Evolutionary conservation across 2,888 invertebrate genomes (phyloP), one percentile per base, ranked within the genome.

Genomic region (Hedychridium roseum): DNA sequence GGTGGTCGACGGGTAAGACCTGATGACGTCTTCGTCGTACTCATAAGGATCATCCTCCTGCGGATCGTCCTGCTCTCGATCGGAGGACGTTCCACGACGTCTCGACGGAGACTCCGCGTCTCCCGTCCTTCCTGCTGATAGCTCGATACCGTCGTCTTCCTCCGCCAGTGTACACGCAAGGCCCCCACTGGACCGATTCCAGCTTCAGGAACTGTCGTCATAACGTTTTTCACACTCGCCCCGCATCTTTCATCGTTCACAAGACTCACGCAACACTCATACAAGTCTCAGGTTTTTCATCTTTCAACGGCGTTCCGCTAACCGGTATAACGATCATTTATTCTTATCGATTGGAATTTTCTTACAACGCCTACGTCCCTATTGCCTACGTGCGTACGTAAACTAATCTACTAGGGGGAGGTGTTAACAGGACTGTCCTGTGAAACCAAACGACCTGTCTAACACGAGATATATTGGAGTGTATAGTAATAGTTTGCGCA

Each of bases 11-110:
- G 37, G 14, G 2, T 3, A 47, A 68, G 34, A 43, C 57, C 43
- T n/a, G n/a, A 74, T 72, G 47, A 80, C 75, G 49, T 80, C 80
- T 30, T 81, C 81, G 66, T 81, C 81, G 58, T 80, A 81, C 54
- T 79, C 80, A 64, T 81, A 81, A 5, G 79, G 79, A 64, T 81
- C 81, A 54, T 80, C 80, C 31, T 78, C 73, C 41, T 65, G 62
- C 17, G 51, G 55, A 35, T 67, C 72, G 43, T 66, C 66, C 30
- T 65, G 58, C 3, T 32, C 32, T 1, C 3, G 20, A 7, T 3
- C 11, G 23, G 17, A n/a, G n/a, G n/a, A n/a, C 59, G 40, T 42
- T 62, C 63, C 53, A 54, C 55, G 60, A 54, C 43, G 38, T 35
- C 50, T 23, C 23, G 5, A 5, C 23, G 9, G 9, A 23, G 9